Conservation (phyloP, 2,797 vertebrate genomes). For the Lates japonicus region DNA sequence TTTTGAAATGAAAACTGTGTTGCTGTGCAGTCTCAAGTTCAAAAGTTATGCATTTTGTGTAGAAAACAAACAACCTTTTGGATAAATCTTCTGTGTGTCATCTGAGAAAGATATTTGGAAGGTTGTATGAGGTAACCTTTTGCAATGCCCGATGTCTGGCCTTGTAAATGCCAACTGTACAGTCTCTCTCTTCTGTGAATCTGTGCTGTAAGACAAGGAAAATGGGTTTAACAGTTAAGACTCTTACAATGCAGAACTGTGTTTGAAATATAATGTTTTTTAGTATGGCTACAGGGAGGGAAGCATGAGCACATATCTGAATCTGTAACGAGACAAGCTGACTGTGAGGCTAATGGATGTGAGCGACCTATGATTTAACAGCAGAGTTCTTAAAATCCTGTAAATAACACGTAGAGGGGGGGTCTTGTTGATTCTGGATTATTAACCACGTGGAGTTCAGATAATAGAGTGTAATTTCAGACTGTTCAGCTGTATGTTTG, state of each 20-base stretch:
- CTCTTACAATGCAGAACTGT: background rate
- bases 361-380: conserved; percentile 13
- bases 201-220: conserved; percentile 9
- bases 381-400: background rate
- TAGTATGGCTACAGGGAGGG: background rate
- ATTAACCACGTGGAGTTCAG: conserved; percentile 1
- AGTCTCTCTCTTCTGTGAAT: conserved; percentile 16
- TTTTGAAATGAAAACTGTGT: background rate
- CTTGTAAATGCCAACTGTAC: conserved; percentile 29
- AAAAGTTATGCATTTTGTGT: conserved; percentile 18
- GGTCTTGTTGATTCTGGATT: background rate
- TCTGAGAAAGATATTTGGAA: conserved; percentile 22
- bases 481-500: conserved; percentile 25
- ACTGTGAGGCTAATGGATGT: background rate
- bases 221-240: background rate
- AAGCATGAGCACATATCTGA: conserved; percentile 1
- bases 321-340: conserved; percentile 4
- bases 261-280: conserved; percentile 1
- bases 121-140: conserved; percentile 28
- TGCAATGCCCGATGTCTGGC: background rate
- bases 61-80: conserved; percentile 34
- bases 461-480: background rate
- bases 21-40: conserved; percentile 43
- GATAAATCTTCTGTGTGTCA: conserved; percentile 23
- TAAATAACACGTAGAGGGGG: conserved; percentile 11